These are phyloP conservation scores for Oxystoma pomonae DNA, from an alignment of 2,888 invertebrate genomes.

Conservation along the genomic window DNA sequence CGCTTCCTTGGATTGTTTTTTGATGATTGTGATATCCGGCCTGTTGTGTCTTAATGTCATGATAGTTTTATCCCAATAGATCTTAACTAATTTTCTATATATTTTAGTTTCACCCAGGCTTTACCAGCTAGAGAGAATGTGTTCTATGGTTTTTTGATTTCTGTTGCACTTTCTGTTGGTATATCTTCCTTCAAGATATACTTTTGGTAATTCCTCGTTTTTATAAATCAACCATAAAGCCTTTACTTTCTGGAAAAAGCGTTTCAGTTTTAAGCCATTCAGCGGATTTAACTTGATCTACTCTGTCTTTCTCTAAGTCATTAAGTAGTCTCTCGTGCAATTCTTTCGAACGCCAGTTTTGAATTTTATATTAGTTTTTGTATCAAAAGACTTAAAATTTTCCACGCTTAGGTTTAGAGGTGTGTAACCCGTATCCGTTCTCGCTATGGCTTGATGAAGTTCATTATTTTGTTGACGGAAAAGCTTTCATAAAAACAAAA, in stretches of 20 bases:
- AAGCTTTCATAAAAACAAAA: no score
- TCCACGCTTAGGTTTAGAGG: not conserved
- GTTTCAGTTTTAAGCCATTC: slow-evolving; percentile 1
- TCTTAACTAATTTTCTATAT: no score
- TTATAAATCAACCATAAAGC: no score
- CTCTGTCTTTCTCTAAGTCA: not conserved
- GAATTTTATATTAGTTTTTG: not conserved
- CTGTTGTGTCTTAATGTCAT: slow-evolving; percentile 1
- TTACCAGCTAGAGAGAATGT: no score
- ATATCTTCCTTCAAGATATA: not conserved
- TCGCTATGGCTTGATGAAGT: not conserved
- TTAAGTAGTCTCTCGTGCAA: not conserved
- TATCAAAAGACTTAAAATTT: slow-evolving; percentile 2
- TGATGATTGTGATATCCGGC: slow-evolving; percentile 3
- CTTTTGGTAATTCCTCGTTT: slow-evolving; percentile 1
- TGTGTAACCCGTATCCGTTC: not conserved
- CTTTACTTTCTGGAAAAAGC: not conserved
- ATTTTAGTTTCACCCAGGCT: no score
- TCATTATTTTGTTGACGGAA: not conserved
- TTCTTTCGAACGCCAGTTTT: not conserved
- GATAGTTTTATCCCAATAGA: slow-evolving; percentile 1
- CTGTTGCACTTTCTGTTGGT: slow-evolving; percentile 1
- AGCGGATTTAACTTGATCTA: not conserved
- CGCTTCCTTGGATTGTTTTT: slow-evolving; percentile 1
- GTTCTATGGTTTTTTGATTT: no score